A percentile compares a stretch with the other conserved stretches of the same genome.
These are phyloP conservation scores for Brevimyrus niger DNA, from an alignment of 2,113 vertebrate species.

Conservation along the genomic window DNA sequence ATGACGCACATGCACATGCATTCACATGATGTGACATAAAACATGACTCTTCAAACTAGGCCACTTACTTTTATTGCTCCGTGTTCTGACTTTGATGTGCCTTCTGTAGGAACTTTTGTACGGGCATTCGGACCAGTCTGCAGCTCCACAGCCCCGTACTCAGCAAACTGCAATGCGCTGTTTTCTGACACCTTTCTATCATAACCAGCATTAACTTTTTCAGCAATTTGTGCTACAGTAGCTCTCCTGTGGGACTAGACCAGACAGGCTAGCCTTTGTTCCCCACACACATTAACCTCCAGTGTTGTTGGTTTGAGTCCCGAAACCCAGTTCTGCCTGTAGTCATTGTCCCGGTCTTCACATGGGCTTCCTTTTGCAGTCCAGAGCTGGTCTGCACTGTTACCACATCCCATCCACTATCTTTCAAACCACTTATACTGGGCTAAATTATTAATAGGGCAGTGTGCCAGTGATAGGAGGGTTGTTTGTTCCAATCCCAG, in stretches of 20 bases:
- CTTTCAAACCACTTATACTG: not conserved
- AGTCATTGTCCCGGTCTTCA: not conserved
- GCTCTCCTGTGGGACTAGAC: not conserved
- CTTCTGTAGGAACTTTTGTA: not conserved
- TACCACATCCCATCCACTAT: not conserved
- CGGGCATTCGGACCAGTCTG: not conserved
- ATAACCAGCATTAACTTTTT: not conserved
- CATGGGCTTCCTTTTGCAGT: not conserved
- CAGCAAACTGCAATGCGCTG: not conserved
- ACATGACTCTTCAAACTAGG: not conserved
- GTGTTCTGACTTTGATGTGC: not conserved
- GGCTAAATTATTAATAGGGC: not conserved
- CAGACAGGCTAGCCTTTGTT: not conserved
- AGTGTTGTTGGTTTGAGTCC: not conserved
- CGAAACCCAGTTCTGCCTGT: not conserved
- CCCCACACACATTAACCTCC: not conserved
- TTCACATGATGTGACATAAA: not conserved
- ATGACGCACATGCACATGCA: not conserved
- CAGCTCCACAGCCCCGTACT: not conserved
- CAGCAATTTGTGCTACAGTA: not conserved
- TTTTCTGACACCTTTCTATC: not conserved
- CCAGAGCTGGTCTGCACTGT: not conserved
- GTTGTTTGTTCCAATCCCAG: not conserved
- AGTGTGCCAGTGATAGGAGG: not conserved
- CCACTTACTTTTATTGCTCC: not conserved